Evolutionary conservation across 2,797 vertebrate genomes (phyloP).

Genomic region (Geotrypetes seraphini): DNA sequence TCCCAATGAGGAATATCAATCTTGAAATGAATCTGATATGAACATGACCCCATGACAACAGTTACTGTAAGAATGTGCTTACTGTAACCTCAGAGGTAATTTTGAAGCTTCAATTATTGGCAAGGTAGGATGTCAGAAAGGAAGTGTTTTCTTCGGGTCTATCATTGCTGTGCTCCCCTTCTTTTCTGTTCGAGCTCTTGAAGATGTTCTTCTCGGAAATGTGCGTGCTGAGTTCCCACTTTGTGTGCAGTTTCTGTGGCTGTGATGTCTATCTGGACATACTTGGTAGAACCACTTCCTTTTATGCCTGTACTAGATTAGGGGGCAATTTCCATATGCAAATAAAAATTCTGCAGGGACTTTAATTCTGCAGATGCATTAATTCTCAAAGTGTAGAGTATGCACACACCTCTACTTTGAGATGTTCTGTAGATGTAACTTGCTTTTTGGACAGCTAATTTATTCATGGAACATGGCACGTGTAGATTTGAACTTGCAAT

Average conservation of each 20-base stretch:
- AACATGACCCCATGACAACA: constrained; percentile 1
- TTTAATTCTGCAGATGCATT: too few relatives aligned
- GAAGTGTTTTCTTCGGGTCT: neutral
- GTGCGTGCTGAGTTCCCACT: constrained; percentile 66
- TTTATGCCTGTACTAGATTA: too few relatives aligned
- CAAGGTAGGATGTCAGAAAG: neutral
- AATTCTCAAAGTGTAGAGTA: too few relatives aligned
- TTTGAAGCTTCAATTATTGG: constrained; percentile 2
- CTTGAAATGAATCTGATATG: constrained; percentile 42
- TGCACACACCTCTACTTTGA: too few relatives aligned
- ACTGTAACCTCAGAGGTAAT: neutral
- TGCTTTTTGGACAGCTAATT: too few relatives aligned
- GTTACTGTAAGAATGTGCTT: neutral
- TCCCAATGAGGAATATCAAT: constrained; percentile 32
- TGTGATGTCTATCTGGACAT: constrained; percentile 69
- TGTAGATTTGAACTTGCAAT: too few relatives aligned
- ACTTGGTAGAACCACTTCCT: constrained; percentile 63
- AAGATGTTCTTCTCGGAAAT: constrained; percentile 60
- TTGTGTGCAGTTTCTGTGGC: constrained; percentile 74
- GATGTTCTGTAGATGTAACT: too few relatives aligned
- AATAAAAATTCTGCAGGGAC: too few relatives aligned
- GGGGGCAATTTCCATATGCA: too few relatives aligned
- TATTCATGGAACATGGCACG: too few relatives aligned
- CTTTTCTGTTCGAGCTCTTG: constrained; percentile 63
- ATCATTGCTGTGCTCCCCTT: constrained; percentile 52